Base-by-base conservation (phyloP, 2,888 invertebrate genomes). In the Isotomurus palustris region DNA sequence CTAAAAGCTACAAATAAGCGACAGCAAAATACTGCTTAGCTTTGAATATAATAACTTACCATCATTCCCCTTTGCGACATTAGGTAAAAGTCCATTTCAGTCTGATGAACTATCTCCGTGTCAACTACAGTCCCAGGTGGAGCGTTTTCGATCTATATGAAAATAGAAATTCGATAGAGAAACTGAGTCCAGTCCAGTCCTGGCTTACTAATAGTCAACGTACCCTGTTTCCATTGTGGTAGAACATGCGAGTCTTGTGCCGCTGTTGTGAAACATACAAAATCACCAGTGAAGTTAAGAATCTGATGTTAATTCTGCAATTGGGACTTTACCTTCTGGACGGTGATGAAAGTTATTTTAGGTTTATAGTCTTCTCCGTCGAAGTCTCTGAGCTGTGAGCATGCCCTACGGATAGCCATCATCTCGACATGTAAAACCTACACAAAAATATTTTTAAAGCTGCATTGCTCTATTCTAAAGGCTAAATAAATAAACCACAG, bases 261-360 rank as follows among this genome's bases (percentile, higher is more conserved):
- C 82, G 73, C 49, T 49, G 35, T 6, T n/a, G n/a, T n/a, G n/a
- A n/a, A n/a, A n/a, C n/a, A n/a, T n/a, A n/a, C n/a, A n/a, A n/a
- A n/a, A n/a, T n/a, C n/a, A n/a, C n/a, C 22, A 6, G 21, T 43
- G 6, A 19, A 43, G 38, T 19, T 19, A 3, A 22, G 5, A n/a
- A n/a, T n/a, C n/a, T n/a, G n/a, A n/a, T n/a, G n/a, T n/a, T n/a
- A n/a, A n/a, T n/a, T n/a, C n/a, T n/a, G n/a, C n/a, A n/a, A 45
- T 45, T 27, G 24, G n/a, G 3, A 17, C n/a, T 14, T 25, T 12
- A 41, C 58, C 69, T 82, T 82, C 75, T 82, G 82, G n/a, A 82
- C 82, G 8, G 81, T 80, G 53, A 82, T 77, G 72, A 81, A 82
- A 10, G 82, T 82, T 52, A 81, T 80, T 17, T 79, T 79, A 4